Evolutionary conservation across 1,140 invertebrate genomes (phyloP), one percentile per base, ranked within the genome.

Genomic region (Ceratosolen solmsi): DNA sequence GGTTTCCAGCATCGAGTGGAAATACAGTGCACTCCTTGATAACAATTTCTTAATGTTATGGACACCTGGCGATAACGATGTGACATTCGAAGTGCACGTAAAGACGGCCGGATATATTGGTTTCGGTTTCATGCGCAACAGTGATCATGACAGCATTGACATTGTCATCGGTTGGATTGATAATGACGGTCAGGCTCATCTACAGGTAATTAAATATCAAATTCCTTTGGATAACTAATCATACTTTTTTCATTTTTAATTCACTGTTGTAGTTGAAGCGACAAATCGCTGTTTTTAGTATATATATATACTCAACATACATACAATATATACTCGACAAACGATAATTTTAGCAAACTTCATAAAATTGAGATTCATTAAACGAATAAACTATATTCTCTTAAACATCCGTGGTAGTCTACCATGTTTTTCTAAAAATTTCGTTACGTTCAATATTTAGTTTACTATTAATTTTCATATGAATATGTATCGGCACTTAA

Each of bases 81-180:
- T 96, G 86, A 96, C 94, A 73, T 96, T 96, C 89, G 94, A 96
- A 90, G 92, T 96, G 85, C 95, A 96, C 92, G 96, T 95, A 85
- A 94, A 93, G 90, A 96, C 96, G 63, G 93, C 93, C 84, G 96
- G 96, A 83, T 97, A 96, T 89, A 94, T 97, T 80, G 96, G 95
- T 27, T 94, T 97, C 85, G 96, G 96, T 73, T 95, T 96, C 87
- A 96, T 95, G 84, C 94, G 93, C 80, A 94, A 95, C 88, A 95
- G 95, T 73, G 93, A 94, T 85, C 93, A 94, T 92, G 92, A 92
- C 75, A 94, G 94, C 58, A 92, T 94, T 76, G 95, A 96, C 91
- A 93, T 96, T 88, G 93, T 95, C 85, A 93, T 95, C 86, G 95
- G 95, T 58, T 96, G 95, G 95, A 93, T 94, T 78, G 93, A 94